phyloP scores from a whole-genome alignment of 92 coral and sea anemone species.

The Porites lobata region DNA sequence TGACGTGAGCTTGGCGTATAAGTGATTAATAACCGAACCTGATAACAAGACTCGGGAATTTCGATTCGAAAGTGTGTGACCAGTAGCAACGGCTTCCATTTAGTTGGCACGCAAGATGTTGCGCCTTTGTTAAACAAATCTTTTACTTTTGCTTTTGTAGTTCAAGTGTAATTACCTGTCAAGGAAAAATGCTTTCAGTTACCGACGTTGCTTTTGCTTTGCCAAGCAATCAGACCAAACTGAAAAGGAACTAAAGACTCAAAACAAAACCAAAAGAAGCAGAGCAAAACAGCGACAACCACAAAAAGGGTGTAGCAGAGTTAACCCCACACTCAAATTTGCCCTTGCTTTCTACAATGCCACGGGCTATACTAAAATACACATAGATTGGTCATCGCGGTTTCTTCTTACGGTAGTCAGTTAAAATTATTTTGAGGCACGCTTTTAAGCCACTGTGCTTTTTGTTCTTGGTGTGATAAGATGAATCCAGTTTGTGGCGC shows the following conservation, averaged over 20 bases:
- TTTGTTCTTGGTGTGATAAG: no score
- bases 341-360: no score
- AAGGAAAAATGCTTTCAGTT: conserved; percentile 47
- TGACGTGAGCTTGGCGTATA: conserved; percentile 9
- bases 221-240: conserved; percentile 41
- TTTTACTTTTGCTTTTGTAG: neutral
- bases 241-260: neutral
- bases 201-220: conserved; percentile 31
- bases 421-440: no score
- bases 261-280: neutral
- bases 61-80: conserved; percentile 19
- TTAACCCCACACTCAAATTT: neutral
- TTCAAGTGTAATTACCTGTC: conserved; percentile 43
- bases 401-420: no score
- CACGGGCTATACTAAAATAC: no score
- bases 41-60: conserved; percentile 2
- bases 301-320: neutral
- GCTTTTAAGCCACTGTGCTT: no score
- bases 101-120: conserved; percentile 48
- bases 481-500: neutral
- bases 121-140: conserved; percentile 55
- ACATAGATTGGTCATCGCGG: no score
- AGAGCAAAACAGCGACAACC: no score
- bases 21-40: neutral
- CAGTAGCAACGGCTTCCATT: conserved; percentile 19